Base-by-base conservation (phyloP, 1,140 invertebrate genomes). In the Bombus impatiens region DNA sequence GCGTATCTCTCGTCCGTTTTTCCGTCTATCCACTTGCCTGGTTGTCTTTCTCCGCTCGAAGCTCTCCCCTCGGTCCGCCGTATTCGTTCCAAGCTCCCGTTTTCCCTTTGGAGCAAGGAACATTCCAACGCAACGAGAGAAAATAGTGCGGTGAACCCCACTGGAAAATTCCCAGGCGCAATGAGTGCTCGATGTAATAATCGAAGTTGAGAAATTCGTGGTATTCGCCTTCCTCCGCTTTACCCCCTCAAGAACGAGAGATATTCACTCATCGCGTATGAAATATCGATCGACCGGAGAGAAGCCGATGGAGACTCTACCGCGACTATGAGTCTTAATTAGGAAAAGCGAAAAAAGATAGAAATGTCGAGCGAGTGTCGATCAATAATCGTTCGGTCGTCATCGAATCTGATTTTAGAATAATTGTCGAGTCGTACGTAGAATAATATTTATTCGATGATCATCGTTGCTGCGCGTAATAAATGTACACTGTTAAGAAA, bases 131-230 rank as follows among this genome's bases (percentile, higher is more conserved):
- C 28, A 70, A 76, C 72, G 84, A n/a, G 72, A 59, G 79, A 86
- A 84, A 84, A 86, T 70, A 77, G 84, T 32, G 84, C 62, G 72
- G 84, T 82, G 79, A 86, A 82, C 84, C 71, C 47, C 35, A 71
- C 15, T 70, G 71, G 84, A 82, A 82, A 70, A 86, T 77, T 86
- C 78, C 79, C 59, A 15, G n/a, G 78, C 42, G 78, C 78, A 81
- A 86, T 75, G 78, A 86, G 57, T 40, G 57, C 68, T 81, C 84
- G 84, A 86, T 81, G 78, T 86, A 86, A 86, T 86, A 86, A 86
- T 86, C 84, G 84, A 86, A 86, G 70, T 74, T 81, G 84, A 86
- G 70, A 47, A 86, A 86, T 86, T 86, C 70, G 18, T 57, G 57
- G 42, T 75, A 86, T 86, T 86, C 44, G 22, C 6, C 37, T n/a